Base-by-base conservation (phyloP, 2,888 invertebrate genomes). In the Formica aserva region DNA sequence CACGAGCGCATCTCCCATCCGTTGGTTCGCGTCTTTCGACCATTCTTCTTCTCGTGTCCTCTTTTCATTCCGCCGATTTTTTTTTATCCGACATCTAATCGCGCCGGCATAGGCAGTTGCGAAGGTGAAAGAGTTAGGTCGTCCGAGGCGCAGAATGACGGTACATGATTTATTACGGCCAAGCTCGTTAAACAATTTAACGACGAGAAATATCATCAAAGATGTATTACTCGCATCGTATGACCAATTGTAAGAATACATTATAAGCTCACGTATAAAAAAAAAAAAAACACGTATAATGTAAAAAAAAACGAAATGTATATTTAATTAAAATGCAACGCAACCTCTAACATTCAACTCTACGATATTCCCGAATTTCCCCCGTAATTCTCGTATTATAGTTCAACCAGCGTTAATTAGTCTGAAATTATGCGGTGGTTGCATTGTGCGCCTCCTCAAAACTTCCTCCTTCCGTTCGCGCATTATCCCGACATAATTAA, bases 1-100 rank as follows among this genome's bases (percentile, higher is more conserved):
- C 87, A 89, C 86, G 89, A 86, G 82, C 87, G 85, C 85, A 83
- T 86, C 76, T 85, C 75, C 74, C 77, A 82, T 85, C 69, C 48
- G 76, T 78, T 76, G 63, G 45, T 57, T 62, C 78, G 75, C 67
- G 74, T 52, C 82, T 85, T 72, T 86, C 87, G 77, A 82, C 78
- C 84, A 60, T 66, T 38, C 69, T 63, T 71, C 74, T 77, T 83
- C 83, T 83, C 83, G 65, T 82, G 83, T 84, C 78, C 86, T 72
- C 77, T 41, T 77, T 81, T 80, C 83, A 62, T 69, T 57, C 72
- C 77, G 76, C 80, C 75, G 62, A 81, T 65, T 86, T 83, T 83
- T 84, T 74, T 65, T 48, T n/a, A 62, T 67, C 82, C 80, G 66
- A 65, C 62, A 55, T 78, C 69, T 82, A 69, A 67, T 82, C 67